These are phyloP conservation scores for Hyles vespertilio DNA, from an alignment of 1,140 invertebrate species.

Conservation along the genomic window DNA sequence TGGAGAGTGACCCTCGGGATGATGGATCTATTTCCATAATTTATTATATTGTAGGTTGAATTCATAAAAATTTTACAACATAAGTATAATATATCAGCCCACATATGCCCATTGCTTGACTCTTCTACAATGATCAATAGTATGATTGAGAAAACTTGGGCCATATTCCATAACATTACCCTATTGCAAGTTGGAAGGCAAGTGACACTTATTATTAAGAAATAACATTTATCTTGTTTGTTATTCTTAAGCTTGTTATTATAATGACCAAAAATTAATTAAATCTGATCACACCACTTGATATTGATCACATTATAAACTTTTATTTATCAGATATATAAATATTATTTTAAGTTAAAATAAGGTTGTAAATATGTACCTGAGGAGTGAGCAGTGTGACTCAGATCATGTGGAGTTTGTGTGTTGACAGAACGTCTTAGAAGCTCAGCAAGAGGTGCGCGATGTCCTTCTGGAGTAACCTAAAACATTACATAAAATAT, in stretches of 20 bases:
- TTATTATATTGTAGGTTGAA: constrained; percentile 14
- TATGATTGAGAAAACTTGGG: no score
- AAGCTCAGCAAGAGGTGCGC: constrained; percentile 87
- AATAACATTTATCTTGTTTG: no score
- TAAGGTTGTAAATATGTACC: constrained; percentile 38
- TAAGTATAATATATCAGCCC: no score
- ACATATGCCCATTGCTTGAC: no score
- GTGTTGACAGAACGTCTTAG: constrained; percentile 87
- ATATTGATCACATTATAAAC: background rate
- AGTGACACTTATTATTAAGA: no score
- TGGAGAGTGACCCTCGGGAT: constrained; percentile 71
- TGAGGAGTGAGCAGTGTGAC: constrained; percentile 72
- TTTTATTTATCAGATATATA: constrained; percentile 8
- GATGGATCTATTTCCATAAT: constrained; percentile 66
- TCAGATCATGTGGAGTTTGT: constrained; percentile 82
- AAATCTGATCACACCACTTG: background rate
- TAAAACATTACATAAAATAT: constrained; percentile 20
- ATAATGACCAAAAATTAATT: no score
- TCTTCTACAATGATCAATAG: no score
- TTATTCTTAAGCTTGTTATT: no score
- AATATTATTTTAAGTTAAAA: constrained; percentile 4
- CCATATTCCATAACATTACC: no score
- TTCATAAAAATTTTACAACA: no score
- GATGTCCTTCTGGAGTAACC: constrained; percentile 88
- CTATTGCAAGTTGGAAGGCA: no score